A percentile compares a stretch with the other conserved stretches of the same genome.
Evolutionary conservation across 2,797 vertebrate species (phyloP).

Genomic region (Botia kubotai): DNA sequence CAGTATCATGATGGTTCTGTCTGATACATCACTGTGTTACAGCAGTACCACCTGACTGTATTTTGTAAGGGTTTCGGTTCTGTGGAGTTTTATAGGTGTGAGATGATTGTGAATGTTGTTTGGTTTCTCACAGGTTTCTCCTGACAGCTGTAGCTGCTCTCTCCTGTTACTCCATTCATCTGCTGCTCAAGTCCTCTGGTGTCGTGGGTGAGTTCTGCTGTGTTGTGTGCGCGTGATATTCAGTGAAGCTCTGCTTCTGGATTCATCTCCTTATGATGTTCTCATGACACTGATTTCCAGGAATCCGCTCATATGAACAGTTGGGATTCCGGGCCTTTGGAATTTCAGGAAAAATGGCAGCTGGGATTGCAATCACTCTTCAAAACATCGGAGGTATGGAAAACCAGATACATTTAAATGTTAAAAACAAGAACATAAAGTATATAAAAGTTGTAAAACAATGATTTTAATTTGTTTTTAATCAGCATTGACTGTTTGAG

Average conservation of each 20-base stretch:
- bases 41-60: too few species aligned
- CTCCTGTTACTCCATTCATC: constrained; percentile 94
- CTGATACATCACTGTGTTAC: background rate
- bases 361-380: constrained; percentile 90
- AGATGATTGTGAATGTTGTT: background rate
- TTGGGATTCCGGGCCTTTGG: constrained; percentile 92
- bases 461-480: too few species aligned
- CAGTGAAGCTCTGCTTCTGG: constrained; percentile 1
- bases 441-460: too few species aligned
- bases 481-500: too few species aligned
- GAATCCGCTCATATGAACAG: constrained; percentile 94
- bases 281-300: constrained; percentile 69
- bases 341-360: constrained; percentile 91
- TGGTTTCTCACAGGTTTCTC: constrained; percentile 83
- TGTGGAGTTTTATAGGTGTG: background rate
- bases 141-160: constrained; percentile 88
- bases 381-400: constrained; percentile 94
- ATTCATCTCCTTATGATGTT: constrained; percentile 26
- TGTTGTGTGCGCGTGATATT: background rate
- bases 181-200: constrained; percentile 93
- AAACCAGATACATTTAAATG: background rate
- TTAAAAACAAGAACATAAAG: background rate
- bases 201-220: constrained; percentile 87
- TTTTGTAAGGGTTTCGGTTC: background rate
- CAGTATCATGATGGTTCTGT: too few species aligned